Percentiles rank a stretch among this genome's conserved stretches.
These are phyloP conservation scores for Vesta saturnalis DNA, from an alignment of 2,888 invertebrate species.

Conservation along the genomic window DNA sequence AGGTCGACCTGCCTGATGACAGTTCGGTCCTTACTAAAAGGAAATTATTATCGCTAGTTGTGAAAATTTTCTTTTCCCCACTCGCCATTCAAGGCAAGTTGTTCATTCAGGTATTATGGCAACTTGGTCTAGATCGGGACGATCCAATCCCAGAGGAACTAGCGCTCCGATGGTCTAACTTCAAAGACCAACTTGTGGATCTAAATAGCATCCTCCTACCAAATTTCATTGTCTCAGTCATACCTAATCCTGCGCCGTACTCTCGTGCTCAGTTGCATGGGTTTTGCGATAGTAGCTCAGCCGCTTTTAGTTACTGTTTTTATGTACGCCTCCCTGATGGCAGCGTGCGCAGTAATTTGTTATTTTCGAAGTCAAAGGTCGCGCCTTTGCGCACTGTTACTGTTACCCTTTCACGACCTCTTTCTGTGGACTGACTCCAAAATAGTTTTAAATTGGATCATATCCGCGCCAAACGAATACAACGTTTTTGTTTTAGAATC, in stretches of 20 bases:
- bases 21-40: neutral
- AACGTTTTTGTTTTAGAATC: no score
- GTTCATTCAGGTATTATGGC: no score
- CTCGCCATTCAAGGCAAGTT: no score
- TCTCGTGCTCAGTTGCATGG: neutral
- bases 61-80: neutral
- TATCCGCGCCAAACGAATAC: no score
- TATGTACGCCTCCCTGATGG: neutral
- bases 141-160: no score
- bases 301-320: neutral
- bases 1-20: neutral
- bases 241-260: neutral
- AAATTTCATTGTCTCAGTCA: neutral
- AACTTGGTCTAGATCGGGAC: no score
- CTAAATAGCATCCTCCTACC: neutral
- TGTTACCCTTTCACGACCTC: neutral
- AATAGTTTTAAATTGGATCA: neutral
- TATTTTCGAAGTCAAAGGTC: no score
- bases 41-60: neutral
- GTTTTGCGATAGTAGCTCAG: neutral
- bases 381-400: no score
- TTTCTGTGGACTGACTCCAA: neutral
- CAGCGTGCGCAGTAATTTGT: no score
- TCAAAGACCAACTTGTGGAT: neutral
- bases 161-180: no score